phyloP scores from a whole-genome alignment of 2,888 invertebrate species.

The Drosophila merina region DNA sequence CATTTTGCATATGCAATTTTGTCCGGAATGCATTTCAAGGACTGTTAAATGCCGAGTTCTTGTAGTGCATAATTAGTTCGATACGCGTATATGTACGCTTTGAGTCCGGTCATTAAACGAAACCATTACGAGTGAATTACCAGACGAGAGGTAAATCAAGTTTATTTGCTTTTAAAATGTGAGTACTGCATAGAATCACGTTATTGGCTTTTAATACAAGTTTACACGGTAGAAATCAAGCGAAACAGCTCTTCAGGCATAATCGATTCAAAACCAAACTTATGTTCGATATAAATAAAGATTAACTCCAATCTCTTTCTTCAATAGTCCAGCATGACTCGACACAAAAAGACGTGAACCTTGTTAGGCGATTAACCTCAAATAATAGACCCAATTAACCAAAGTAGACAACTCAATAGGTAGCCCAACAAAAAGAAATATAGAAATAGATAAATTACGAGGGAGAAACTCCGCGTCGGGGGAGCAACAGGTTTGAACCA shows the following conservation, averaged over 20 bases:
- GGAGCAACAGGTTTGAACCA: constrained; percentile 64
- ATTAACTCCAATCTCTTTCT: constrained; percentile 29
- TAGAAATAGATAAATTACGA: constrained; percentile 59
- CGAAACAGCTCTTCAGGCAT: neutral
- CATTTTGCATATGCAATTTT: constrained; percentile 75
- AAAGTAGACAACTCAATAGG: constrained; percentile 76
- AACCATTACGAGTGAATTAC: neutral
- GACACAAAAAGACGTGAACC: constrained; percentile 43
- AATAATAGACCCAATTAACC: constrained; percentile 74
- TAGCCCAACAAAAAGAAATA: constrained; percentile 46
- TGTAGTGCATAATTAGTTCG: constrained; percentile 35
- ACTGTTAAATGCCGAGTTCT: constrained; percentile 50
- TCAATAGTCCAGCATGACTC: constrained; percentile 44
- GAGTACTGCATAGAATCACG: neutral
- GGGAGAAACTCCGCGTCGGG: constrained; percentile 38
- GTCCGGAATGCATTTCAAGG: constrained; percentile 54
- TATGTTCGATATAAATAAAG: constrained; percentile 21
- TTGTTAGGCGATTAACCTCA: constrained; percentile 70
- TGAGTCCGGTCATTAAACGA: neutral
- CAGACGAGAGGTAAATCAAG: constrained; percentile 2
- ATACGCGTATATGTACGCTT: constrained; percentile 21
- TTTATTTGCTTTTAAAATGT: constrained; percentile 14
- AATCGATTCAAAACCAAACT: constrained; percentile 6
- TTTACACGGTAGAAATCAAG: neutral
- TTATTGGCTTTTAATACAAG: neutral